Evolutionary conservation across 2,888 invertebrate genomes (phyloP), one percentile per base, ranked within the genome.

Genomic region (Mellilla xanthometata): DNA sequence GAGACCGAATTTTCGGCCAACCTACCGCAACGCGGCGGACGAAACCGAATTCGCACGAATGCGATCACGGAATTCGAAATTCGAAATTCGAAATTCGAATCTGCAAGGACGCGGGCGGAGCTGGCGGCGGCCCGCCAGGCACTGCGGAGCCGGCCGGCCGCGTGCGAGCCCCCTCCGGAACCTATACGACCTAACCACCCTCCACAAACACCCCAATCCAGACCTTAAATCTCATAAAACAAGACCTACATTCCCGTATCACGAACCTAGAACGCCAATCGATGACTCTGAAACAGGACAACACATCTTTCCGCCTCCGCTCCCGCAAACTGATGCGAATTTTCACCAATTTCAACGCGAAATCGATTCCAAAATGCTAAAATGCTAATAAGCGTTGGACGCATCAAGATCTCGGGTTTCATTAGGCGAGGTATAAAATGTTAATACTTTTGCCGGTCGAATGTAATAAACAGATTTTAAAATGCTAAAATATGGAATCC

Each of bases 211-310:
- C 38, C 54, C 51, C 41, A 40, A 50, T 42, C 33, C 35, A 40
- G 60, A 55, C 61, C 60, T 54, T 60, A 68, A 60, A 58, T 55
- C 57, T 60, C 64, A 61, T 58, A 57, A 51, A 29, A 42, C 45
- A 79, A 57, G 58, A 65, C 24, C 45, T 39, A 57, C 36, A 62
- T 58, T 79, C 47, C 42, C 12, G 12, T 29, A 31, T 8, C 10
- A 13, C 5, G 34, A 35, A 11, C 39, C 26, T 44, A 61, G 63
- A 69, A 74, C 72, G 69, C 84, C 80, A 88, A 89, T 88, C 88
- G 88, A 89, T 88, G 87, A 69, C 79, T 76, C 81, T 77, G 81
- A 73, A 83, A 81, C 84, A 84, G 83, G 84, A 84, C 82, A 80
- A 80, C 81, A 76, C 72, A 80, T 81, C 83, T 78, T 76, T 81